Evolutionary conservation across 2,888 invertebrate species (phyloP), one percentile per base, ranked within the genome.

Genomic region (Nemapogon koenigi): DNA sequence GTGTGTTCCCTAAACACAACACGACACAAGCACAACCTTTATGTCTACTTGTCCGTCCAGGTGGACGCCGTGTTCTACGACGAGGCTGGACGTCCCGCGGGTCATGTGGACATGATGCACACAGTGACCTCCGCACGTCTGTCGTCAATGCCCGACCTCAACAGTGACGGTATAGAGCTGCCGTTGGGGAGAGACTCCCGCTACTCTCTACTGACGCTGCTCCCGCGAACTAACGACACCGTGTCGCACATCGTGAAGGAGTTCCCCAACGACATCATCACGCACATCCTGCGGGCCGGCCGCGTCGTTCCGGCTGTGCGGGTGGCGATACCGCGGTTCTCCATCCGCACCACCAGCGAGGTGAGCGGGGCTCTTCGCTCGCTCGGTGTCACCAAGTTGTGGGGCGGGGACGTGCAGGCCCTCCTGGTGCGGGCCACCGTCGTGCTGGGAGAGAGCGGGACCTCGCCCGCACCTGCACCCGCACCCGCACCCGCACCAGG

Each of bases 161-260:
- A 53, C 11, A 43, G 50, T 2, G 60, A 57, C 33, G 45, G 55
- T 0, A 4, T 60, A 8, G 55, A 57, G 31, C 37, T 61, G 1
- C 59, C 59, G 0, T 50, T 60, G 0, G 59, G 60, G 1, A 22
- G 16, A 1, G 41, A 51, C 1, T 51, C 51, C 1, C 45, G 55
- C 13, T 61, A 37, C 39, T 28, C 22, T 11, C 2, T 28, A 22
- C 25, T 39, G 19, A 26, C 37, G 35, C 16, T 39, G 15, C 19
- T 37, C 2, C 47, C 49, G 3, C 40, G 49, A 6, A 52, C 51
- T 1, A 36, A 25, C n/a, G 40, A 29, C 1, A 14, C 32, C 10
- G 39, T 52, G 1, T 43, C 42, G 31, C 35, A 44, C 13, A 37
- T 46, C 3, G 41, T 57, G 6, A 41, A 47, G 1, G 15, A 43